Base-by-base conservation (phyloP, 2,888 invertebrate genomes). In the Heteromyza rotundicornis region DNA sequence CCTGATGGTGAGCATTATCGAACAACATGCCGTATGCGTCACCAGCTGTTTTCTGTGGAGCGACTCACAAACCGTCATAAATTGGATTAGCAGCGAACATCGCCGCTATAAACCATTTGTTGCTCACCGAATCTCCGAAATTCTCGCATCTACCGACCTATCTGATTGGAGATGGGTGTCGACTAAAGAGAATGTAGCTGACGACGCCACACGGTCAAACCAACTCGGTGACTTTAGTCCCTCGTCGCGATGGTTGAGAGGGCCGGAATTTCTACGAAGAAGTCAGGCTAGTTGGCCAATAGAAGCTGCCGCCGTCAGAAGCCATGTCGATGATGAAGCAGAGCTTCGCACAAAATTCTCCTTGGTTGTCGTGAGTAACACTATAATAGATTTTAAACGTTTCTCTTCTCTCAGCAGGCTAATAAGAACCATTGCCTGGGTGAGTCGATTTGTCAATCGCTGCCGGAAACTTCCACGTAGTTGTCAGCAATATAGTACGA, bases 131-230 rank as follows among this genome's bases (percentile, higher is more conserved):
- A 20, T 64, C 5, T 52, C 57, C 8, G 62, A 64, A 47, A 60
- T 62, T 23, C 23, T 64, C 1, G 24, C n/a, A 3, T 10, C 22
- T 1, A 57, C 59, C 5, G 16, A 63, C 3, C 23, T 61, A 17
- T 55, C 8, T 12, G 24, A 71, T n/a, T 73, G 72, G 66, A 64
- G 59, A 19, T 72, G 70, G 65, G 36, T 64, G 2, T 54, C 56
- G 12, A 23, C 54, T 5, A 5, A 54, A 12, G 24, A 54, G 1
- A 60, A 60, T 20, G 32, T 47, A 2, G 59, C 60, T 10, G 65
- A 63, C 22, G 55, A 65, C 10, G 59, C 59, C 2, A 71, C 68
- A 10, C 14, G 53, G 16, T 27, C 44, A 16, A 24, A 20, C 2
- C 19, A 35, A 3, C 19, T 40, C 5, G 27, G 52, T 10, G 47